Conservation (phyloP, 2,113 vertebrate genomes). For the Sarotherodon lohbergeri region DNA sequence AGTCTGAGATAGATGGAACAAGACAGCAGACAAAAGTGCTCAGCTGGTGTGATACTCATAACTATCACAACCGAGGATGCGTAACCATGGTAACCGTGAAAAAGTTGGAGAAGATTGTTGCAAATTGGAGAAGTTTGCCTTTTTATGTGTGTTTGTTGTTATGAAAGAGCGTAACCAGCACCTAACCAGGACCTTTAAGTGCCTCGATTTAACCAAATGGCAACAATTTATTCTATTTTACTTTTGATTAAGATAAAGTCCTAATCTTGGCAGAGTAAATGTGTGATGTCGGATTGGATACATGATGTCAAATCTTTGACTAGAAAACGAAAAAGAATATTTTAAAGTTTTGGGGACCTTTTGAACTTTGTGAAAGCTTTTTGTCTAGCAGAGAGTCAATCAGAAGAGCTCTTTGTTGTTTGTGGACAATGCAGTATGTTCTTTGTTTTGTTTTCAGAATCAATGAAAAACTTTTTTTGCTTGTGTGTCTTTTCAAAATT, state of each 20-base stretch:
- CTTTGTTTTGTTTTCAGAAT: neutral
- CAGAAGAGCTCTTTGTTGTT: neutral
- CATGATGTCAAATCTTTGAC: neutral
- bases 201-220: neutral
- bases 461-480: neutral
- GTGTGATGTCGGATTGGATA: neutral
- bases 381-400: neutral
- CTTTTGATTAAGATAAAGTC: neutral
- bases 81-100: neutral
- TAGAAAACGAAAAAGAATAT: neutral
- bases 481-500: neutral
- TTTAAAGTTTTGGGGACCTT: neutral
- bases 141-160: neutral
- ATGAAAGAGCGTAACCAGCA: neutral
- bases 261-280: neutral
- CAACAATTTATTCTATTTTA: neutral
- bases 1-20: neutral
- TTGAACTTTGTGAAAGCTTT: accelerated
- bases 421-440: neutral
- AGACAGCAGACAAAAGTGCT: neutral
- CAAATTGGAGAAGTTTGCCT: neutral
- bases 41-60: neutral
- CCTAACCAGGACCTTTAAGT: neutral
- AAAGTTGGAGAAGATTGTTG: neutral
- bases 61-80: neutral